Evolutionary conservation across 1,140 invertebrate genomes (phyloP), one percentile per base, ranked within the genome.

Genomic region (Papilio machaon): DNA sequence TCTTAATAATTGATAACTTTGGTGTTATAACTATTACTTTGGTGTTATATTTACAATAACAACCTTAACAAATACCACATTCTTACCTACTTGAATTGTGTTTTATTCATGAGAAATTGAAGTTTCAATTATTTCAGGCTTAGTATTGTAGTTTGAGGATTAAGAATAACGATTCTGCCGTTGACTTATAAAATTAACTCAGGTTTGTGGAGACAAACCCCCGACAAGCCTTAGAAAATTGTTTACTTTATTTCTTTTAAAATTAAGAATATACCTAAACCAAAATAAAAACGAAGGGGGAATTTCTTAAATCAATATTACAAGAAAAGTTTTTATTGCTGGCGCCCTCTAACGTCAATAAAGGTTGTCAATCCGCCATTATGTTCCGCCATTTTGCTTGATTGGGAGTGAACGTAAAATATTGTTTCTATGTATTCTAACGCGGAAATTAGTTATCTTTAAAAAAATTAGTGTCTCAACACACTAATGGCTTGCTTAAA

Each of bases 401-500:
- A 86, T 94, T 84, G 91, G 88, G 87, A 92, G 92, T 93, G 93
- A 94, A 92, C 91, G 92, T 92, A 90, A 91, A 94, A 90, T 79
- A 79, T 86, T 89, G 88, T 86, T 90, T 91, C 87, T 89, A 94
- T 94, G 91, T 93, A 94, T 94, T 93, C 87, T 89, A 90, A 88
- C 84, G 91, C 90, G 91, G 84, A 87, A 88, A 89, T 84, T 87
- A 88, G 89, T 88, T 92, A 90, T 89, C 91, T 92, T 91, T 83
- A 89, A 89, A 89, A 91, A 87, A 88, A 90, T 90, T 92, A 93
- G 91, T 94, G 91, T 93, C 91, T 88, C 80, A 83, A 83, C 80
- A 93, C 89, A 91, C 95, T 95, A 95, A 99, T 99, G 98, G 99
- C 99, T 96, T 99, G 99, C 96, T 96, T 99, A 95, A 98, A 98